Evolutionary conservation across 2,113 vertebrate species (phyloP).

Genomic region (Hirundichthys speculiger): DNA sequence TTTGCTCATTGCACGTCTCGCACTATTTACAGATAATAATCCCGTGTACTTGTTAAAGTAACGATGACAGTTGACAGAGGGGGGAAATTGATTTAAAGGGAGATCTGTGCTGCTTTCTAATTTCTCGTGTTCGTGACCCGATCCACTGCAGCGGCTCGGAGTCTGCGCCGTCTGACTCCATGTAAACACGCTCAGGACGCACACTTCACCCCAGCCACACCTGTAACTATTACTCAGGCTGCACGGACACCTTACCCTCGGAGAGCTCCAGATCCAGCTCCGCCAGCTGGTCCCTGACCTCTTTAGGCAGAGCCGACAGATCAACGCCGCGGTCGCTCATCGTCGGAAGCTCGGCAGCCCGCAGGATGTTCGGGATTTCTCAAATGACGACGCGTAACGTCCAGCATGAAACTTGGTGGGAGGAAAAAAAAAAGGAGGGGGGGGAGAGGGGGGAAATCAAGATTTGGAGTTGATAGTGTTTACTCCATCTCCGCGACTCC

Average conservation of each 20-base stretch:
- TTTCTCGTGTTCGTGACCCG: conserved; percentile 40
- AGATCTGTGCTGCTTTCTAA: conserved; percentile 64
- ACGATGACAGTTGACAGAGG: neutral
- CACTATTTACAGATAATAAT: neutral
- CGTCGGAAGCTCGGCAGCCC: conserved; percentile 49
- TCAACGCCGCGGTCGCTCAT: conserved; percentile 89
- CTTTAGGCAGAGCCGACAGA: conserved; percentile 85
- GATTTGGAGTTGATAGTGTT: conserved; percentile 26
- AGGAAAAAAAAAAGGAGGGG: too few relatives aligned
- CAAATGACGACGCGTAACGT: conserved; percentile 25
- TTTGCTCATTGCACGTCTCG: neutral
- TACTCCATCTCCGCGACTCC: conserved; percentile 72
- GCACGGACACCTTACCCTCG: conserved; percentile 82
- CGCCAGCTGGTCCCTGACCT: conserved; percentile 93
- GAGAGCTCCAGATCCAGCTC: conserved; percentile 97
- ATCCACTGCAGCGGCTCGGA: conserved; percentile 51
- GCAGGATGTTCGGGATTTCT: conserved; percentile 31
- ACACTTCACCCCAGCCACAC: neutral
- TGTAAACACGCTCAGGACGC: neutral
- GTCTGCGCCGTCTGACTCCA: neutral
- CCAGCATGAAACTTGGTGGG: conserved; percentile 33
- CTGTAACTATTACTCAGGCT: neutral
- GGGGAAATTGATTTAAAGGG: conserved; percentile 22
- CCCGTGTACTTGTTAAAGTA: neutral
- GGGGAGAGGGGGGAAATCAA: conserved; percentile 13